Conservation (phyloP, 2,113 vertebrate genomes). For the Hymenochirus boettgeri region DNA sequence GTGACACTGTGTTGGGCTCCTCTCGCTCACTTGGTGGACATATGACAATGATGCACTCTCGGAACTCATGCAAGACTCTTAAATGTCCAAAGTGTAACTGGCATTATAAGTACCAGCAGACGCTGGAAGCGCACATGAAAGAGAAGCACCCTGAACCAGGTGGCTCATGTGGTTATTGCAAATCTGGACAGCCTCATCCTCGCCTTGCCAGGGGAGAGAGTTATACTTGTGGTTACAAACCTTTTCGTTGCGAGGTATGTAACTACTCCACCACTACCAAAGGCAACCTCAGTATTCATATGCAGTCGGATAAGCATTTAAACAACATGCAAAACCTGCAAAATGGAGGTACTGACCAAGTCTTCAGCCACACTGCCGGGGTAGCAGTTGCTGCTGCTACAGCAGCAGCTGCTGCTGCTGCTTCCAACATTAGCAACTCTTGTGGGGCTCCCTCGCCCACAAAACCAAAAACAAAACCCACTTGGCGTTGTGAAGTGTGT, state of each 20-base stretch:
- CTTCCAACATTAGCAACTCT: conserved; percentile 75
- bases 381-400: conserved; percentile 75
- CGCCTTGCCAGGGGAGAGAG: conserved; percentile 95
- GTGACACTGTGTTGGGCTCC: conserved; percentile 94
- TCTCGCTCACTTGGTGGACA: conserved; percentile 95
- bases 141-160: conserved; percentile 97
- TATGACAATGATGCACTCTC: conserved; percentile 99
- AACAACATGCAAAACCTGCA: conserved; percentile 99
- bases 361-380: conserved; percentile 82
- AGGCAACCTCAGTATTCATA: conserved; percentile 99
- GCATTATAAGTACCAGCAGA: conserved; percentile 99
- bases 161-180: conserved; percentile 89
- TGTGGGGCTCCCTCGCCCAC: conserved; percentile 92
- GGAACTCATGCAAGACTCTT: conserved; percentile 98
- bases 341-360: conserved; percentile 90
- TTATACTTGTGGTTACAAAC: conserved; percentile 98
- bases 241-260: conserved; percentile 98
- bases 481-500: conserved; percentile 96
- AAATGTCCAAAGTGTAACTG: conserved; percentile 99
- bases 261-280: conserved; percentile 99
- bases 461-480: conserved; percentile 97
- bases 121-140: conserved; percentile 98
- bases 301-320: conserved; percentile 98
- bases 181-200: conserved; percentile 91
- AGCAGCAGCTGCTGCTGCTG: conserved; percentile 62